These are phyloP conservation scores for Leucopternis melanops DNA, from an alignment of 2,113 vertebrate species.

Conservation along the genomic window DNA sequence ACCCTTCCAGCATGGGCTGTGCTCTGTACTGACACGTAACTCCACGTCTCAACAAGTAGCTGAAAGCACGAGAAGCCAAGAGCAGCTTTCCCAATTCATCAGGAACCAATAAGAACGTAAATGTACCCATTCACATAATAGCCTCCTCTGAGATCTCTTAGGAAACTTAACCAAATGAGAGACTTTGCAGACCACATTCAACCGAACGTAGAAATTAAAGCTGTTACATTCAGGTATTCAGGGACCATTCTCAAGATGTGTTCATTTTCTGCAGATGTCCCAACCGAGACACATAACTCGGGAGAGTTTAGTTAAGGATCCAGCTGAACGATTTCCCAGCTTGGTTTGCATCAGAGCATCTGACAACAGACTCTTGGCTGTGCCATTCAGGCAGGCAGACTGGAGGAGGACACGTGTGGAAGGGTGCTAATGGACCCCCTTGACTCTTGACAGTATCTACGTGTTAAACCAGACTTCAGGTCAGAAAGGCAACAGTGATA, in stretches of 20 bases:
- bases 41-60: background rate
- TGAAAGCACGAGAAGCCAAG: background rate
- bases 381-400: background rate
- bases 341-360: background rate
- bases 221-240: background rate
- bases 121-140: background rate
- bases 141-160: background rate
- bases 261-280: constrained; percentile 1
- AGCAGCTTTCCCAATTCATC: background rate
- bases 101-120: background rate
- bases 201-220: background rate
- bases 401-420: background rate
- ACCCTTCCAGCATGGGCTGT: background rate
- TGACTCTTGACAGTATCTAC: background rate
- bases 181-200: background rate
- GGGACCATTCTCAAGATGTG: background rate
- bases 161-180: background rate
- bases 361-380: background rate
- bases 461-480: background rate
- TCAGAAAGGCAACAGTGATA: background rate
- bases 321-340: background rate
- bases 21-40: background rate
- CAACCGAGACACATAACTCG: background rate
- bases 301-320: constrained; percentile 13
- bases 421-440: background rate